phyloP scores from a whole-genome alignment of 2,113 vertebrate species.

The Protomyctophum bolini region DNA sequence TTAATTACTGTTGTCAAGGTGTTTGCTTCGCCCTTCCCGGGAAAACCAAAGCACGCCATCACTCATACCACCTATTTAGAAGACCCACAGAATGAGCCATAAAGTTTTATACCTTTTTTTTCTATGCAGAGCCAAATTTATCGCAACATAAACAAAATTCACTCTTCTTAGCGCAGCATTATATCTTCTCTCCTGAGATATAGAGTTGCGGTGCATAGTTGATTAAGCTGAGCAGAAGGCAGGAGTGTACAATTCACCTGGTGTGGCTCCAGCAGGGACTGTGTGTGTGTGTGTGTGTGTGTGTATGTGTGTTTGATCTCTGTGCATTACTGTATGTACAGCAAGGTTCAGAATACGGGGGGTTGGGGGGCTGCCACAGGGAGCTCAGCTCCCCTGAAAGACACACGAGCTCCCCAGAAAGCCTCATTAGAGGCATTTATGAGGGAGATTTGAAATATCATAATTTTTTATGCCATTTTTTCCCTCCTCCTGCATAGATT shows the following conservation, averaged over 20 bases:
- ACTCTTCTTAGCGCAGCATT: constrained; percentile 22
- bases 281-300: constrained; percentile 46
- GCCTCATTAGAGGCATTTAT: no score
- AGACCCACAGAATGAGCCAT: constrained; percentile 38
- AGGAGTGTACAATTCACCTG: constrained; percentile 49
- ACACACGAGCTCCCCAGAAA: no score
- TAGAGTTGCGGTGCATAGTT: constrained; percentile 24
- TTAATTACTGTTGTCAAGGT: constrained; percentile 74
- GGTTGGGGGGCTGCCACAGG: constrained; percentile 39
- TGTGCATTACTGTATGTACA: constrained; percentile 31
- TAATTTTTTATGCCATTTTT: no score
- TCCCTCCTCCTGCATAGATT: no score
- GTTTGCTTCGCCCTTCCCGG: constrained; percentile 68
- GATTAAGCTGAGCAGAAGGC: constrained; percentile 56
- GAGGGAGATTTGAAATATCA: no score
- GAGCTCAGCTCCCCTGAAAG: constrained; percentile 21
- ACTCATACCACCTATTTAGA: constrained; percentile 46
- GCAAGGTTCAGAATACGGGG: constrained; percentile 47
- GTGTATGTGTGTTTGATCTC: constrained; percentile 58
- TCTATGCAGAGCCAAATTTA: constrained; percentile 50
- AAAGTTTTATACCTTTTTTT: constrained; percentile 47
- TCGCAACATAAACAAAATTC: constrained; percentile 55
- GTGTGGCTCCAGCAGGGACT: constrained; percentile 52
- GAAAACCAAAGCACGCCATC: constrained; percentile 55
- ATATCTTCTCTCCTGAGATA: constrained; percentile 31